These are phyloP conservation scores for Antigone vipio DNA, from an alignment of 2,113 vertebrate genomes.

Conservation along the genomic window DNA sequence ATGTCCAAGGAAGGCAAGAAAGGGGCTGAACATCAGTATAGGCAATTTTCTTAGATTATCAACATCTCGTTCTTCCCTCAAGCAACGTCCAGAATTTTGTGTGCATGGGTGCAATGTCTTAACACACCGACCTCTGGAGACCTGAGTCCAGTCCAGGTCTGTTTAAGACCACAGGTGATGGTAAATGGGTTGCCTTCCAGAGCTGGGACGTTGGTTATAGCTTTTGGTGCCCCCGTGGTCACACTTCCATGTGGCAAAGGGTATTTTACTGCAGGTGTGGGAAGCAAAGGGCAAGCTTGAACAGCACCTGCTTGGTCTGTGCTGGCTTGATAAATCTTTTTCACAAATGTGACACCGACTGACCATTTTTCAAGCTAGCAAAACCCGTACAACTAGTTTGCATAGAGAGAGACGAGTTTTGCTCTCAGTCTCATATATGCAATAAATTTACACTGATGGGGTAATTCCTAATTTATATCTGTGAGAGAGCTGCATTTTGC, in stretches of 20 bases:
- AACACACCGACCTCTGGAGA: neutral
- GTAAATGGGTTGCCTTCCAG: neutral
- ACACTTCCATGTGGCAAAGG: neutral
- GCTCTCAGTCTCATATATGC: neutral
- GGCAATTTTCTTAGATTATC: neutral
- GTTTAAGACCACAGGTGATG: neutral
- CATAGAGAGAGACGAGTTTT: neutral
- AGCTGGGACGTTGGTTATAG: neutral
- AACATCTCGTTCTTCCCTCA: neutral
- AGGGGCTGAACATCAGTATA: neutral
- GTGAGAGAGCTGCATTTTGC: neutral
- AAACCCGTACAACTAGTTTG: neutral
- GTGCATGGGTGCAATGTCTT: neutral
- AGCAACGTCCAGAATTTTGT: neutral
- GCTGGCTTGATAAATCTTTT: conserved; percentile 30
- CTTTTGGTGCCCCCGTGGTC: neutral
- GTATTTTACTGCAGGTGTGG: conserved; percentile 45
- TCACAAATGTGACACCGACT: conserved; percentile 3
- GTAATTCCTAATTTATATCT: neutral
- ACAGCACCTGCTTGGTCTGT: conserved; percentile 15
- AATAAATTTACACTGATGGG: neutral
- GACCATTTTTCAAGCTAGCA: neutral
- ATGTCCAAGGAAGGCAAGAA: conserved; percentile 35
- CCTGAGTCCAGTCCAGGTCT: neutral
- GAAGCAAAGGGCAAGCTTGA: conserved; percentile 33